These are phyloP conservation scores for Corythoichthys haematopterus DNA, from an alignment of 2,113 vertebrate genomes.

Conservation along the genomic window DNA sequence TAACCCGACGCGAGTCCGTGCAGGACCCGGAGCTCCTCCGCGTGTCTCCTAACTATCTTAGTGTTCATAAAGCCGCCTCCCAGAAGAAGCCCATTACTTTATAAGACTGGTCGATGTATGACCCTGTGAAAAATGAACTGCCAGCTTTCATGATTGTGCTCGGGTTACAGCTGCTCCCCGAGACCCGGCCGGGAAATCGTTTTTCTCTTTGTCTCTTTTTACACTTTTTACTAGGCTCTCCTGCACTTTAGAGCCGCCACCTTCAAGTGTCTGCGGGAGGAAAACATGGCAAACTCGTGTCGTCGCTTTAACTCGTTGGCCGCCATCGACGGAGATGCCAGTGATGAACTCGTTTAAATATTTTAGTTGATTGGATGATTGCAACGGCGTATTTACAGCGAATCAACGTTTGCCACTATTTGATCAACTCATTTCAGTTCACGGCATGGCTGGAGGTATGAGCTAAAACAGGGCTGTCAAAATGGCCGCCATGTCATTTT, in stretches of 20 bases:
- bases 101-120: slow-evolving; percentile 77
- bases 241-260: slow-evolving; percentile 47
- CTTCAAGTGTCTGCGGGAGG: slow-evolving; percentile 24
- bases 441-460: too few species aligned
- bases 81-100: slow-evolving; percentile 82
- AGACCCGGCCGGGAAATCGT: slow-evolving; percentile 56
- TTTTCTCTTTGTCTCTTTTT: slow-evolving; percentile 23
- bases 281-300: neutral
- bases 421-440: too few species aligned
- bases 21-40: slow-evolving; percentile 72
- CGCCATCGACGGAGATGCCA: too few species aligned
- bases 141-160: slow-evolving; percentile 80
- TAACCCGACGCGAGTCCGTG: slow-evolving; percentile 69
- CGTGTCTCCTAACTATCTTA: slow-evolving; percentile 80
- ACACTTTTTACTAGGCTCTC: slow-evolving; percentile 54
- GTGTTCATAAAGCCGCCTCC: slow-evolving; percentile 78
- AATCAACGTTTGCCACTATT: too few species aligned
- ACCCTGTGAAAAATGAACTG: slow-evolving; percentile 81
- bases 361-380: too few species aligned
- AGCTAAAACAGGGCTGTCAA: too few species aligned
- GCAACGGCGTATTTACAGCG: too few species aligned
- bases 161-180: slow-evolving; percentile 75
- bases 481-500: too few species aligned
- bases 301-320: neutral
- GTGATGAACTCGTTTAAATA: too few species aligned